Percentiles rank a stretch among this genome's conserved stretches.
These are phyloP conservation scores for Oenanthe oenanthe DNA, from an alignment of 2,113 vertebrate genomes.

Conservation along the genomic window DNA sequence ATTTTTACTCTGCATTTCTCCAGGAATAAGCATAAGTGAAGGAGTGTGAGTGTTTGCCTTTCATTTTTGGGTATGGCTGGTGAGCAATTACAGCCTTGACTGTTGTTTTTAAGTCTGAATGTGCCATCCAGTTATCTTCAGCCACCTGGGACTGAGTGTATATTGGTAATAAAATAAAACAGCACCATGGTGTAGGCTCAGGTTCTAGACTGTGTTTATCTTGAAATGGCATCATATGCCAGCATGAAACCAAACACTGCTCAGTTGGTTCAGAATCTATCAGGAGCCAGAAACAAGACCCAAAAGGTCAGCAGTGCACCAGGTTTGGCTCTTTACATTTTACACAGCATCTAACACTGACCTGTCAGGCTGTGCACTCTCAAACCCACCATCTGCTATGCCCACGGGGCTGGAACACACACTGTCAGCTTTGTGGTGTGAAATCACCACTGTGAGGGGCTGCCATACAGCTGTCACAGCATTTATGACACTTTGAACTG, in stretches of 20 bases:
- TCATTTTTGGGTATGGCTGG: neutral
- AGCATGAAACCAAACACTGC: neutral
- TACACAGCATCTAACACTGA: neutral
- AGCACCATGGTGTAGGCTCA: neutral
- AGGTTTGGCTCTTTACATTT: neutral
- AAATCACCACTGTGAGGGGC: neutral
- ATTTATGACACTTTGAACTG: neutral
- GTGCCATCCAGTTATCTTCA: neutral
- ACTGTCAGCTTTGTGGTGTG: neutral
- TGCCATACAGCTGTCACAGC: neutral
- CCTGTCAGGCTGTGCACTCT: neutral
- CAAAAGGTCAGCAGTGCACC: neutral
- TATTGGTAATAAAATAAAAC: neutral
- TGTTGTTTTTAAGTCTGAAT: neutral
- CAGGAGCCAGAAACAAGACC: neutral
- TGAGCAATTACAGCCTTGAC: neutral
- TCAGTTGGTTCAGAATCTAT: neutral
- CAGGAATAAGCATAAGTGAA: neutral
- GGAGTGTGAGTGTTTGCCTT: neutral
- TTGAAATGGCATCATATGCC: neutral
- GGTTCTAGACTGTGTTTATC: neutral
- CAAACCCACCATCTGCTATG: neutral
- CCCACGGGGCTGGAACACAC: neutral
- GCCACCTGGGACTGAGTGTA: neutral
- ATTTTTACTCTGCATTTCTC: neutral